These are phyloP conservation scores for Ramphastos sulfuratus DNA, from an alignment of 2,113 vertebrate species.

Conservation along the genomic window DNA sequence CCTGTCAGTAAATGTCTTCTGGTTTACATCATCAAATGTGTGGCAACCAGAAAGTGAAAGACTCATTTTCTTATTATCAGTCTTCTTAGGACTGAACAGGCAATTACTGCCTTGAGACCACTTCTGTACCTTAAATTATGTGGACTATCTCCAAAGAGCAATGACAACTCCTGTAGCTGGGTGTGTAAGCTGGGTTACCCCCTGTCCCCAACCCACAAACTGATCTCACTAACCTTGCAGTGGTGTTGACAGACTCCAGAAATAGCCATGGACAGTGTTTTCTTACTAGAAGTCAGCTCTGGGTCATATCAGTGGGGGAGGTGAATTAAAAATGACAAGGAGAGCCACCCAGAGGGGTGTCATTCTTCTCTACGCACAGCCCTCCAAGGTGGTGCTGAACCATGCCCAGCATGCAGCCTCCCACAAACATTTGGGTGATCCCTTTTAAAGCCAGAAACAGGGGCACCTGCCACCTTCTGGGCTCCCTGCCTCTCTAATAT, in stretches of 20 bases:
- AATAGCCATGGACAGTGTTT: slow-evolving; percentile 35
- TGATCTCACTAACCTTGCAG: slow-evolving; percentile 4
- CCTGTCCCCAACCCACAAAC: neutral
- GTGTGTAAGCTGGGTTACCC: slow-evolving; percentile 5
- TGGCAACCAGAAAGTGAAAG: neutral
- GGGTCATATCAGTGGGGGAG: neutral
- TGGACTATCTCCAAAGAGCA: neutral
- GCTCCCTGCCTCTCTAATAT: neutral
- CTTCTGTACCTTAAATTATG: neutral
- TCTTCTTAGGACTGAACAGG: neutral
- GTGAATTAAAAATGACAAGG: neutral
- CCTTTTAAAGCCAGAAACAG: neutral
- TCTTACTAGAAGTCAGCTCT: slow-evolving; percentile 28
- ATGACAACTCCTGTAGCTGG: neutral
- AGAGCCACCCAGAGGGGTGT: neutral
- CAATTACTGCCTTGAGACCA: neutral
- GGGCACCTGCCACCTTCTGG: neutral
- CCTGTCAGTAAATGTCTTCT: neutral
- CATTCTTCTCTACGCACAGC: neutral
- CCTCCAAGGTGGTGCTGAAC: neutral
- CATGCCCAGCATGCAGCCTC: neutral
- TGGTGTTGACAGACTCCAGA: slow-evolving; percentile 53
- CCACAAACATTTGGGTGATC: neutral
- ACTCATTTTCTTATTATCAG: neutral
- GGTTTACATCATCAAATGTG: rapidly evolving